These are phyloP conservation scores for Neomicropteryx cornuta DNA, from an alignment of 1,140 invertebrate species.

Conservation along the genomic window DNA sequence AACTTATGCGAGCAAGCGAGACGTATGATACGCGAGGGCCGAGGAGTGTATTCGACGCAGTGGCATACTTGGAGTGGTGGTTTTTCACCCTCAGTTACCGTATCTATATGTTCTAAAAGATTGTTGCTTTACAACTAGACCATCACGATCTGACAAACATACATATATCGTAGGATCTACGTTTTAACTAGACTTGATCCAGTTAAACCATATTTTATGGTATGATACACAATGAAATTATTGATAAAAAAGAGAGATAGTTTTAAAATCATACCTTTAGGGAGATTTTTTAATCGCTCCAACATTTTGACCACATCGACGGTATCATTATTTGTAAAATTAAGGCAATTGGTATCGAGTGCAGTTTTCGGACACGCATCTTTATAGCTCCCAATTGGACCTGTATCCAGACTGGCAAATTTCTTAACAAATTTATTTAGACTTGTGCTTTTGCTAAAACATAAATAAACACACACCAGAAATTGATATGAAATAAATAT, in stretches of 20 bases:
- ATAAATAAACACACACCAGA: background rate
- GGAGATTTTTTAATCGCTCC: conserved; percentile 30
- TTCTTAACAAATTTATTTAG: conserved; percentile 10
- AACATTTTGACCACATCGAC: conserved; percentile 22
- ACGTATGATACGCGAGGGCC: too few relatives aligned
- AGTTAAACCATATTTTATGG: too few relatives aligned
- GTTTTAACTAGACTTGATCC: too few relatives aligned
- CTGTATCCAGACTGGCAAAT: conserved; percentile 4
- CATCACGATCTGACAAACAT: too few relatives aligned
- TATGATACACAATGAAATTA: background rate
- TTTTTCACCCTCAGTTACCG: too few relatives aligned
- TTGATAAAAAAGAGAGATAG: conserved; percentile 9
- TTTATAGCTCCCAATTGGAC: background rate
- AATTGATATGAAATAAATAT: background rate
- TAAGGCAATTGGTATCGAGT: conserved; percentile 19
- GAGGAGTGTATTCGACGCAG: too few relatives aligned
- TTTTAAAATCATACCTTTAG: conserved; percentile 23
- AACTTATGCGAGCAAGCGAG: too few relatives aligned
- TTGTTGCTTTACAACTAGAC: too few relatives aligned
- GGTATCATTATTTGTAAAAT: conserved; percentile 8
- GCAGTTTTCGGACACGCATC: conserved; percentile 9
- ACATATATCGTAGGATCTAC: too few relatives aligned
- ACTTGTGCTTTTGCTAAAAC: background rate
- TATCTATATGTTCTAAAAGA: too few relatives aligned
- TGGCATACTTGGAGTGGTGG: too few relatives aligned